These are phyloP conservation scores for Zosterops lateralis DNA, from an alignment of 2,113 vertebrate genomes.

Conservation along the genomic window DNA sequence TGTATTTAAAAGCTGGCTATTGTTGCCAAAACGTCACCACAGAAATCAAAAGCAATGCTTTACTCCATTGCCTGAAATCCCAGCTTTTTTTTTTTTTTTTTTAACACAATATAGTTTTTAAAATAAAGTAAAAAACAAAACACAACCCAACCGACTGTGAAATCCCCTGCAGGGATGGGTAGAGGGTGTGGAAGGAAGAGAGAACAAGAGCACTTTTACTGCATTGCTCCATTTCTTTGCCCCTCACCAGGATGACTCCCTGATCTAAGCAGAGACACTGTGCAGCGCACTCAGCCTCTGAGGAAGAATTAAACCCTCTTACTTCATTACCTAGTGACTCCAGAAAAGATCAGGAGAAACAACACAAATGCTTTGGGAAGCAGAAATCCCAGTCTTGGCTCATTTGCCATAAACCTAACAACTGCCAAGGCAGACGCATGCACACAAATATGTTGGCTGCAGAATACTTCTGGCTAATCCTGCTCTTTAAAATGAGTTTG, in stretches of 20 bases:
- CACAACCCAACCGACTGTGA: not conserved
- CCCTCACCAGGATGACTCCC: not conserved
- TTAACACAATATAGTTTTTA: not conserved
- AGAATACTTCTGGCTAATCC: not conserved
- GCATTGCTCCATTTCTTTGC: not conserved
- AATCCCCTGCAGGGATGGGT: not conserved
- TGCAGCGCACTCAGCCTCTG: accelerated
- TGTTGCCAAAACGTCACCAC: not conserved
- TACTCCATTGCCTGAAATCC: not conserved
- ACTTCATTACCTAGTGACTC: not conserved
- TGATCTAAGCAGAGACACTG: not conserved
- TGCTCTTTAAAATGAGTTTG: not conserved
- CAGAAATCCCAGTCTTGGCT: slow-evolving; percentile 22
- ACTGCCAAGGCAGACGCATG: not conserved
- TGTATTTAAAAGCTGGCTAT: not conserved
- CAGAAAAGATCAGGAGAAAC: not conserved
- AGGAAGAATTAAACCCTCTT: not conserved
- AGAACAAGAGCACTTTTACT: not conserved
- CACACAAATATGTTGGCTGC: slow-evolving; percentile 43
- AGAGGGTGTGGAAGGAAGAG: not conserved
- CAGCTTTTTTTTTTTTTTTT: not conserved
- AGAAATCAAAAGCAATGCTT: slow-evolving; percentile 11
- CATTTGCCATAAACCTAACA: not conserved
- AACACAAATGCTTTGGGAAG: not conserved
- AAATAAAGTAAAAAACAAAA: not conserved